A percentile compares a stretch with the other conserved stretches of the same genome.
Conservation (phyloP, 2,797 vertebrate genomes). For the Tokudaia muenninki region DNA sequence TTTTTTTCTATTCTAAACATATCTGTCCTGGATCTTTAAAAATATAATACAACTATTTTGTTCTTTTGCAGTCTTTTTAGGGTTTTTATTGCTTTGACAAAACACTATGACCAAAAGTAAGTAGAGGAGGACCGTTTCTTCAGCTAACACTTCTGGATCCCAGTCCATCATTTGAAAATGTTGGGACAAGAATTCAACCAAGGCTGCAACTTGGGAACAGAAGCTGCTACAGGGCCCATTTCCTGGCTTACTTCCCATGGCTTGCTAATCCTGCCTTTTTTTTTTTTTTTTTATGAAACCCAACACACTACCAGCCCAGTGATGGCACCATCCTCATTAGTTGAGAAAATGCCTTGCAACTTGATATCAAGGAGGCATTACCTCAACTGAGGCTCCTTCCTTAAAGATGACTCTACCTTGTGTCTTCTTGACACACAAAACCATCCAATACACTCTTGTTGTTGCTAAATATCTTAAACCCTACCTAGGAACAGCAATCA, state of each 20-base stretch:
- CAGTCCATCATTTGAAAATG: background rate
- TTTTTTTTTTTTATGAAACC: background rate
- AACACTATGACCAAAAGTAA: background rate
- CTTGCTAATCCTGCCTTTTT: background rate
- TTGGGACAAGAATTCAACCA: no score
- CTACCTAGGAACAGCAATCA: background rate
- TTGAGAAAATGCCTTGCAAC: background rate
- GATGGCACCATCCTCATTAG: background rate
- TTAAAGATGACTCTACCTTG: background rate
- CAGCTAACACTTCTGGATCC: background rate
- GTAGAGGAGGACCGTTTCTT: background rate
- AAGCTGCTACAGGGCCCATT: background rate
- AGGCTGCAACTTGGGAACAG: background rate
- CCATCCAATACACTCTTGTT: background rate
- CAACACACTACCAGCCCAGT: background rate
- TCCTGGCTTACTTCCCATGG: background rate
- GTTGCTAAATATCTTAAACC: background rate
- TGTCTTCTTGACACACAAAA: background rate
- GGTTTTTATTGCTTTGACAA: background rate
- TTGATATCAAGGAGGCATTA: background rate
- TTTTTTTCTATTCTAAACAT: conserved; percentile 1
- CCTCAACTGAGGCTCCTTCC: background rate
- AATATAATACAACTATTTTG: background rate
- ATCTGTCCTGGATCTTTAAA: background rate
- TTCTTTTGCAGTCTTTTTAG: background rate